Evolutionary conservation across 2,888 invertebrate genomes (phyloP).

Genomic region (Calephelis perditalis): DNA sequence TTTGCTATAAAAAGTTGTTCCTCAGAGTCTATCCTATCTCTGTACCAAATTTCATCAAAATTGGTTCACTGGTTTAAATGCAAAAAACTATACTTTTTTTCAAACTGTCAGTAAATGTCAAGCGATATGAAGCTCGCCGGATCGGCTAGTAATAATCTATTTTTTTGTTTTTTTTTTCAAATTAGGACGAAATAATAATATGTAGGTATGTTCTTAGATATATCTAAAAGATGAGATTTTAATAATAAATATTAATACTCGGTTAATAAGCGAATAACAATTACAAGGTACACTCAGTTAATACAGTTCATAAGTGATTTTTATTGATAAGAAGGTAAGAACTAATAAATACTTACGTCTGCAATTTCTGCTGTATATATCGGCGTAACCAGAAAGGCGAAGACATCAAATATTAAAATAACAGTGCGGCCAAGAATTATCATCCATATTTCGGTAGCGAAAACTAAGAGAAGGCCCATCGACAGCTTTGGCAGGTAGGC

Average conservation of each 20-base stretch:
- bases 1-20: too few relatives aligned
- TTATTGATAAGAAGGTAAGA: background rate
- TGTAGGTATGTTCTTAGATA: too few relatives aligned
- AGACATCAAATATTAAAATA: constrained; percentile 25
- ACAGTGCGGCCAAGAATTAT: constrained; percentile 33
- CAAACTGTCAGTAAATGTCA: too few relatives aligned
- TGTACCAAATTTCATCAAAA: too few relatives aligned
- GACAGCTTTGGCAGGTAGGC: constrained; percentile 30
- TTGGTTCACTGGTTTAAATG: too few relatives aligned
- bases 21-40: too few relatives aligned
- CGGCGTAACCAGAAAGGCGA: constrained; percentile 30
- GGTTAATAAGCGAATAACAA: constrained; percentile 43
- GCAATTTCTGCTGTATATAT: constrained; percentile 39
- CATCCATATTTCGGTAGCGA: constrained; percentile 37
- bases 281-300: constrained; percentile 22
- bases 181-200: too few relatives aligned
- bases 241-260: too few relatives aligned
- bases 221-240: constrained; percentile 22
- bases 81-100: too few relatives aligned
- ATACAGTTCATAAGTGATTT: constrained; percentile 29
- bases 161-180: too few relatives aligned
- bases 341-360: constrained; percentile 34
- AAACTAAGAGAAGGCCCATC: constrained; percentile 29
- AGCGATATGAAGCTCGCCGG: too few relatives aligned
- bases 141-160: too few relatives aligned